Evolutionary conservation across 2,797 vertebrate species (phyloP), one percentile per base, ranked within the genome.

Genomic region (Scyliorhinus canicula): DNA sequence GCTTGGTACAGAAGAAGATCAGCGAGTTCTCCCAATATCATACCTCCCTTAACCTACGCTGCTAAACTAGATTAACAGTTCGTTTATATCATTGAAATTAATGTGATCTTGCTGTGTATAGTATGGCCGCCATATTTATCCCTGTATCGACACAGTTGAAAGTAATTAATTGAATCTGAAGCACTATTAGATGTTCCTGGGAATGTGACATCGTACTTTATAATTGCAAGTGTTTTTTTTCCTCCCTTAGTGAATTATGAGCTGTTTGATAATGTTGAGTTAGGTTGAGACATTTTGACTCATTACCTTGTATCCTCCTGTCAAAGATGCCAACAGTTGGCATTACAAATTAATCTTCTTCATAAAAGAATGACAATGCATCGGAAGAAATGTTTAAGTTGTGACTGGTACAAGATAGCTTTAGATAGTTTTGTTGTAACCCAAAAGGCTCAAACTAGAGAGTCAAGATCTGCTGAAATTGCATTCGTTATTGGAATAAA

Each of bases 271-370:
- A 16, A 19, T 93, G 28, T 93, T 11, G 6, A 74, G 47, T 3
- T 94, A 50, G 93, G 67, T 94, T 74, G 93, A 94, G 16, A 52
- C 50, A 47, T 94, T 69, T 94, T 74, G 93, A 94, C 47, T 74
- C 26, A 94, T 94, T 35, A 50, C 93, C 44, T 24, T 52, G 47
- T 12, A 40, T 35, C 28, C 71, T 71, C 93, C 44, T 52, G 65
- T 93, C 93, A 93, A 93, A 50, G 44, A 5, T 94, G 67, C 19
- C 7, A 94, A 71, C 63, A 50, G 67, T 57, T 55, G n/a, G 86
- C 19, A 35, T 60, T 55, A 90, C 12, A 21, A 57, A 90, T 57
- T 60, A 90, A 60, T 60, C 26, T 90, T 90, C 50, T 60, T 90
- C 86, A 90, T 57, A 90, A 60, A 60, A 31, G 26, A 90, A 90